Evolutionary conservation across 2,888 invertebrate species (phyloP).

Genomic region (Tetrapedia diversipes): DNA sequence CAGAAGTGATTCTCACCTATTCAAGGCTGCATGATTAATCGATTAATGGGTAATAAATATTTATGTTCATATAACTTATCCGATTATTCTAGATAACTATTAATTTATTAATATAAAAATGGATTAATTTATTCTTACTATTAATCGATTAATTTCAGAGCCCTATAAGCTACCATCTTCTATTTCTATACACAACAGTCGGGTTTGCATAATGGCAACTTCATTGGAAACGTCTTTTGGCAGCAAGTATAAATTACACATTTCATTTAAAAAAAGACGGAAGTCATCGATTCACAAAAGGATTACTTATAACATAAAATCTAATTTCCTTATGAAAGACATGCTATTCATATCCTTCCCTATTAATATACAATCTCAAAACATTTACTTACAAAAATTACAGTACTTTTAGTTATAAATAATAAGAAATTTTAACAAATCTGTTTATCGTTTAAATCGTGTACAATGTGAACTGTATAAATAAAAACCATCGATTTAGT

Average conservation of each 20-base stretch:
- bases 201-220: conserved; percentile 53
- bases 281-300: conserved; percentile 42
- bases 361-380: conserved; percentile 44
- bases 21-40: conserved; percentile 54
- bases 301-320: conserved; percentile 40
- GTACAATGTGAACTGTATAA: conserved; percentile 16
- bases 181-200: conserved; percentile 57
- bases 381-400: conserved; percentile 21
- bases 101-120: conserved; percentile 47
- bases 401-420: conserved; percentile 24
- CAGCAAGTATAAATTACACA: conserved; percentile 47
- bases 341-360: conserved; percentile 18
- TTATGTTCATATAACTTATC: conserved; percentile 15
- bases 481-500: conserved; percentile 27
- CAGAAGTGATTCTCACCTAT: conserved; percentile 58
- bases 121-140: conserved; percentile 37
- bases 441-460: conserved; percentile 12
- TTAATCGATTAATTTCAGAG: conserved; percentile 57
- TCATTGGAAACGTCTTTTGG: conserved; percentile 54
- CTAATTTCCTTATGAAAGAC: conserved; percentile 41
- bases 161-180: conserved; percentile 47
- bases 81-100: conserved; percentile 41
- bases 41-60: conserved; percentile 50
- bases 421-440: conserved; percentile 25
- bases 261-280: conserved; percentile 36